Evolutionary conservation across 2,888 invertebrate species (phyloP).

Genomic region (Scaptomyza flava): DNA sequence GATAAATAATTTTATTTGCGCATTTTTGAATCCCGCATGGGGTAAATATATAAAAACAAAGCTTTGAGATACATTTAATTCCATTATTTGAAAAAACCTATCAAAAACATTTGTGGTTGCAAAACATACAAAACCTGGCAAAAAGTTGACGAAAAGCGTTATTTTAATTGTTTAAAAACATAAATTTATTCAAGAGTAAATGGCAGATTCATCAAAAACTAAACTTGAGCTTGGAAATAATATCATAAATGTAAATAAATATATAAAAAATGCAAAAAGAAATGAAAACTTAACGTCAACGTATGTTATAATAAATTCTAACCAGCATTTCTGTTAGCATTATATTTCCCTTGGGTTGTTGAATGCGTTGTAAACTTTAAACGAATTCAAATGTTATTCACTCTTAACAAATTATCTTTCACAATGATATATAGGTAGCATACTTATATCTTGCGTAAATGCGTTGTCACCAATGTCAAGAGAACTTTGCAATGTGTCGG

Average conservation of each 20-base stretch:
- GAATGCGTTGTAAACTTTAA: background rate
- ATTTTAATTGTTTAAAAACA: too few species aligned
- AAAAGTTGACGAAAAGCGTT: too few species aligned
- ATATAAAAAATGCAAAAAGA: background rate
- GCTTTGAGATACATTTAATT: too few species aligned
- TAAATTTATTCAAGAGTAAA: too few species aligned
- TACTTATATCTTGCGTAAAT: constrained; percentile 11
- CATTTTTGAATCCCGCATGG: too few species aligned
- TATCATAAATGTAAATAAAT: background rate
- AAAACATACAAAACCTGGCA: too few species aligned
- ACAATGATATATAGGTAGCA: constrained; percentile 42
- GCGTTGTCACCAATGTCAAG: constrained; percentile 46
- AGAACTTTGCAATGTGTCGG: constrained; percentile 18
- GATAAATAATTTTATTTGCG: background rate
- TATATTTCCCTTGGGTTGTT: background rate
- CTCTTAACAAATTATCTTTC: constrained; percentile 21
- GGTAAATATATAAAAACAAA: too few species aligned
- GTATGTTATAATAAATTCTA: background rate
- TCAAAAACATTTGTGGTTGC: too few species aligned
- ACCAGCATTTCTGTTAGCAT: background rate
- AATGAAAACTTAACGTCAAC: background rate
- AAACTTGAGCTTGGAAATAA: too few species aligned
- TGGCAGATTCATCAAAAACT: too few species aligned
- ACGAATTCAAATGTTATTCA: constrained; percentile 16
- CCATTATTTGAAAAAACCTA: too few species aligned